These are phyloP conservation scores for Rhingia campestris DNA, from an alignment of 2,888 invertebrate genomes.

Conservation along the genomic window DNA sequence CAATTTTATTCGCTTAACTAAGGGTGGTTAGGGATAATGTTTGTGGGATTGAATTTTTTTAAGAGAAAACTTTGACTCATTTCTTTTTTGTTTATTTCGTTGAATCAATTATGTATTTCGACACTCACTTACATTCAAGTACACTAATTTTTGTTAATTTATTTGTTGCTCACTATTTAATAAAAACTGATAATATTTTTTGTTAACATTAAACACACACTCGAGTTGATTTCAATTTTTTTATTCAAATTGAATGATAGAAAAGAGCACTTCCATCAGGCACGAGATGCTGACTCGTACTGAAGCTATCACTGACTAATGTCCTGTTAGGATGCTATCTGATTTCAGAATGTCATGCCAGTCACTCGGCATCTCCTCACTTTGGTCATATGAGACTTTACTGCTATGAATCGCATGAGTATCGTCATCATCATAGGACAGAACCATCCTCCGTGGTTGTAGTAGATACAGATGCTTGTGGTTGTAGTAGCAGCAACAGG, in stretches of 20 bases:
- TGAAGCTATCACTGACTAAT: constrained; percentile 79
- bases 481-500: constrained; percentile 51
- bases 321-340: constrained; percentile 75
- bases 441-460: constrained; percentile 4
- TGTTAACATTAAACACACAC: neutral
- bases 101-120: constrained; percentile 6
- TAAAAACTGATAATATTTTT: neutral
- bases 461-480: neutral
- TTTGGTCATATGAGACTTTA: constrained; percentile 35
- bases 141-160: constrained; percentile 35
- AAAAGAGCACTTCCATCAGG: constrained; percentile 82
- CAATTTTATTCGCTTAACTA: constrained; percentile 30
- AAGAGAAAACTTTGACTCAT: constrained; percentile 47
- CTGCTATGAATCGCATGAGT: neutral
- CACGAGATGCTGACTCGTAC: constrained; percentile 83
- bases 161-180: constrained; percentile 18
- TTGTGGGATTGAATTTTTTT: neutral
- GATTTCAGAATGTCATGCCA: constrained; percentile 75
- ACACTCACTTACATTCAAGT: constrained; percentile 62
- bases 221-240: constrained; percentile 10
- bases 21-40: constrained; percentile 14
- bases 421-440: neutral
- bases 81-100: constrained; percentile 1
- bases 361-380: constrained; percentile 30
- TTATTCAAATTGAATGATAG: constrained; percentile 52